Conservation (phyloP, 2,888 invertebrate genomes). For the Orgyia antiqua region DNA sequence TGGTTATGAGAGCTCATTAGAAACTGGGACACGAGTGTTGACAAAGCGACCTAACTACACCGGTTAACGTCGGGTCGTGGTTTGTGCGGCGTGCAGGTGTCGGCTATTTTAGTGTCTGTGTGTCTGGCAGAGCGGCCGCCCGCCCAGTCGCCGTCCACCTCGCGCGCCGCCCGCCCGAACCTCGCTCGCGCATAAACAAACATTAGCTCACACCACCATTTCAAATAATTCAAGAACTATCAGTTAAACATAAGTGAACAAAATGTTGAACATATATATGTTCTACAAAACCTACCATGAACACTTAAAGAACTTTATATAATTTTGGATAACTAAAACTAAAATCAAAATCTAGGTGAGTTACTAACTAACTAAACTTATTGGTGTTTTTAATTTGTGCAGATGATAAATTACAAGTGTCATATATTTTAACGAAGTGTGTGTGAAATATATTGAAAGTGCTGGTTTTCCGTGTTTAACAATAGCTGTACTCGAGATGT, state of each 20-base stretch:
- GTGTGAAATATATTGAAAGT: constrained; percentile 21
- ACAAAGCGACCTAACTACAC: constrained; percentile 50
- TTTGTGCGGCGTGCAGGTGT: constrained; percentile 63
- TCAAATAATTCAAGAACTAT: neutral
- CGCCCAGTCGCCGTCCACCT: constrained; percentile 50
- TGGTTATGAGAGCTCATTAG: constrained; percentile 5
- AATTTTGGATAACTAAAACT: no score
- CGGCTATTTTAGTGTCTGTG: constrained; percentile 64
- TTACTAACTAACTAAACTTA: constrained; percentile 35
- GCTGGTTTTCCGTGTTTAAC: constrained; percentile 27
- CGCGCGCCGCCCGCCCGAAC: constrained; percentile 28
- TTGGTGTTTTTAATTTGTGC: constrained; percentile 23
- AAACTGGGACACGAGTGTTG: constrained; percentile 44
- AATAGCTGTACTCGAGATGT: constrained; percentile 35
- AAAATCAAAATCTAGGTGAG: constrained; percentile 44
- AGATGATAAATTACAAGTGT: constrained; percentile 14
- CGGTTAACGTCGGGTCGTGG: constrained; percentile 55
- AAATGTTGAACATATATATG: no score
- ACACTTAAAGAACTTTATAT: no score
- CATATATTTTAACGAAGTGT: constrained; percentile 10
- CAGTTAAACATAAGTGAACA: no score
- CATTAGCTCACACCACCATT: constrained; percentile 2
- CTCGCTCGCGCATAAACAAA: constrained; percentile 28
- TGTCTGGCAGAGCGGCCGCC: constrained; percentile 40
- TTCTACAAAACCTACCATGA: no score